phyloP scores from a whole-genome alignment of 2,797 vertebrate genomes.

The Galagoides demidoff region DNA sequence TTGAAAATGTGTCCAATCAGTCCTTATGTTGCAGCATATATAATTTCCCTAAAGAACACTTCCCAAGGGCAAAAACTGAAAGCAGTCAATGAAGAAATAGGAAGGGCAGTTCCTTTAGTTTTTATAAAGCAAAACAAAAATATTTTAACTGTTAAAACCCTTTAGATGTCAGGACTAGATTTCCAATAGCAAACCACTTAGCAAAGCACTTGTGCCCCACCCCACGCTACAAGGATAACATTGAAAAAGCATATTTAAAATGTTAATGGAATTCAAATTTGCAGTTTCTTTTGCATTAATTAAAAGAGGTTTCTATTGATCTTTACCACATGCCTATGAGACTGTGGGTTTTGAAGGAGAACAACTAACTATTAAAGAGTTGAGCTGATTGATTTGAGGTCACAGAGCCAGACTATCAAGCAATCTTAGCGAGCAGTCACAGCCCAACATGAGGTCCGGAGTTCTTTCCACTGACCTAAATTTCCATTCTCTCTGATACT shows the following conservation, averaged over 20 bases:
- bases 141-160: neutral
- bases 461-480: neutral
- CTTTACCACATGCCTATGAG: neutral
- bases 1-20: neutral
- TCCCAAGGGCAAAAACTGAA: neutral
- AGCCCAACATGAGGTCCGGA: neutral
- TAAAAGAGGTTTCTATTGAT: neutral
- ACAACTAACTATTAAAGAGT: neutral
- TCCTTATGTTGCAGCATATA: neutral
- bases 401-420: neutral
- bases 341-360: neutral
- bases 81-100: neutral
- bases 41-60: conserved; percentile 25
- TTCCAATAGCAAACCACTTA: neutral
- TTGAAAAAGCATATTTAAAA: neutral
- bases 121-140: neutral
- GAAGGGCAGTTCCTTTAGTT: neutral
- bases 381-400: neutral
- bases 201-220: neutral
- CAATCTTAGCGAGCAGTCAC: neutral
- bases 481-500: neutral
- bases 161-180: neutral
- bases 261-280: neutral
- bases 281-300: neutral
- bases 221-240: neutral